Evolutionary conservation across 2,113 vertebrate genomes (phyloP).

Genomic region (Pteropus alecto): DNA sequence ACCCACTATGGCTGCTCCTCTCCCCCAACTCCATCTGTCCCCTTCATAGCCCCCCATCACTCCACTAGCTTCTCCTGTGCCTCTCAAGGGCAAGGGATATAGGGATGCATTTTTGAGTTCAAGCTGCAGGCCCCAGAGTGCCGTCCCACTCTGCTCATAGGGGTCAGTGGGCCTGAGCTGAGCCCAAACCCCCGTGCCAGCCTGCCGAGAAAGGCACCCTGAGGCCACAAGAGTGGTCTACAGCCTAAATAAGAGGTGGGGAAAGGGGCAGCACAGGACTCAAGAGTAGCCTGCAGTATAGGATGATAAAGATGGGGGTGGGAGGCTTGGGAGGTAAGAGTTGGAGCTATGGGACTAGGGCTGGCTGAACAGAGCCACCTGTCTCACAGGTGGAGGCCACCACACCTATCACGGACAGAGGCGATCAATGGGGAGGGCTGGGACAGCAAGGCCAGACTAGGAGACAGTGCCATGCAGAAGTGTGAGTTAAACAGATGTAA

Average conservation of each 20-base stretch:
- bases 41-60: not conserved
- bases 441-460: not conserved
- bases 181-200: rapidly evolving
- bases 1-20: not conserved
- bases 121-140: not conserved
- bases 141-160: not conserved
- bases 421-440: not conserved
- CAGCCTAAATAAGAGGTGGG: not conserved
- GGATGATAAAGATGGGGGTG: not conserved
- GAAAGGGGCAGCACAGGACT: not conserved
- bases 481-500: not conserved
- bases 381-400: no score
- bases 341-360: no score
- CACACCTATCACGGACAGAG: not conserved
- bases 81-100: not conserved
- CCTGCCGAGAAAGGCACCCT: not conserved
- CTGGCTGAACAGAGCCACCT: not conserved
- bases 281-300: not conserved
- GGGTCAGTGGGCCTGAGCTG: not conserved
- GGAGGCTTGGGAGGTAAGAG: not conserved
- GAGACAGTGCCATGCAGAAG: not conserved
- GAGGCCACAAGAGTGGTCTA: not conserved
- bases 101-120: not conserved
- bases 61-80: not conserved
- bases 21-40: not conserved